Evolutionary conservation across 1,140 invertebrate species (phyloP), one percentile per base, ranked within the genome.

Genomic region (Lerema accius): DNA sequence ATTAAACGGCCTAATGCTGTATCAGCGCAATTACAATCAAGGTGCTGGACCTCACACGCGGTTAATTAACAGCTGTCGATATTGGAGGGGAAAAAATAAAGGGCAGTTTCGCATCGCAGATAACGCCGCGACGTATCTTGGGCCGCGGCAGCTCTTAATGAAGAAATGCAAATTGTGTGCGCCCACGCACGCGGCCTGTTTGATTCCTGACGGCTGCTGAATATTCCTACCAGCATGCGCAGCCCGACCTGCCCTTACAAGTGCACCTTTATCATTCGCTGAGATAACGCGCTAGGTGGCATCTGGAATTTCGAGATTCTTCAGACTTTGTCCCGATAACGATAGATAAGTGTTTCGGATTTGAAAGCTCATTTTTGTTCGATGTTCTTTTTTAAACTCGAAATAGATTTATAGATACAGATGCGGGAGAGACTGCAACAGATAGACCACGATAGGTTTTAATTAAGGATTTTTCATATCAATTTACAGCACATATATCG

Each of bases 61-160:
- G 48, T 72, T 73, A 73, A 73, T 73, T 73, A 69, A 69, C 67
- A 65, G 61, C 67, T 73, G 70, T 72, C 70, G 63, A 69, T 72
- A 64, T 66, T 48, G 50, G 61, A 60, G 32, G 35, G 26, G 14
- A 56, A 67, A 69, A 62, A 69, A 69, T 48, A 50, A 56, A 45
- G 55, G 16, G 42, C 42, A 58, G 53, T 45, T 32, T 28, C 15
- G 42, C n/a, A 45, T 35, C 40, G 5, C 9, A 58, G 53, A 56
- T 58, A 58, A 58, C 26, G 16, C 37, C 39, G 37, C 23, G 9
- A 19, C 39, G 42, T 56, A 56, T 45, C 40, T 56, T 39, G 0
- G 19, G 1, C 11, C 11, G 26, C 50, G 19, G 51, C 60, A 46
- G 28, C 53, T 42, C 55, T 69, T 67, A 69, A 67, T 64, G 61